phyloP scores from a whole-genome alignment of 2,113 vertebrate species.

The Hippocampus abdominalis region DNA sequence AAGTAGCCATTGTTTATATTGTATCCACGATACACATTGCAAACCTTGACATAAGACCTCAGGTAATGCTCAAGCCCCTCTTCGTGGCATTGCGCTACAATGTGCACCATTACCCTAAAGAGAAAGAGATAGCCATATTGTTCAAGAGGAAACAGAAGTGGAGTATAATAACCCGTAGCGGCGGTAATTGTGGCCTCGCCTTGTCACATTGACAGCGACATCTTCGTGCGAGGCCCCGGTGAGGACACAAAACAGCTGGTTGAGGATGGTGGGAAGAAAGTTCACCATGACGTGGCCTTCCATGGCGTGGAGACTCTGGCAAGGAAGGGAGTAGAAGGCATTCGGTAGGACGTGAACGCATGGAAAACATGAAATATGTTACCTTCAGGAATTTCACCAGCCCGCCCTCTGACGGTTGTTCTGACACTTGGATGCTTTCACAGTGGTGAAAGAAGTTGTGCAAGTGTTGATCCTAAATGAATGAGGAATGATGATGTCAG shows the following conservation, averaged over 20 bases:
- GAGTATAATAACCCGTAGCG: not conserved
- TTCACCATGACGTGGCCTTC: conserved; percentile 94
- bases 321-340: not conserved
- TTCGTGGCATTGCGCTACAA: conserved; percentile 97
- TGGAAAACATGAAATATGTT: conserved; percentile 2
- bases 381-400: conserved; percentile 98
- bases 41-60: conserved; percentile 93
- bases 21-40: not conserved
- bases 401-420: conserved; percentile 81
- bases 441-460: conserved; percentile 98
- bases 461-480: conserved; percentile 88
- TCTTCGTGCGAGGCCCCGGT: conserved; percentile 88
- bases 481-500: not conserved
- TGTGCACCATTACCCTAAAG: conserved; percentile 94
- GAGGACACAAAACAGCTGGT: conserved; percentile 92
- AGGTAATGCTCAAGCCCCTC: conserved; percentile 93
- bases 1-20: not conserved
- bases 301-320: conserved; percentile 92
- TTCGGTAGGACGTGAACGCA: conserved; percentile 10
- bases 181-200: conserved; percentile 59
- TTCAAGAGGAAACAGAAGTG: not conserved
- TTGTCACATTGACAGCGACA: conserved; percentile 92
- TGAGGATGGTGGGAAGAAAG: conserved; percentile 92
- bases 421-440: conserved; percentile 83
- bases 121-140: not conserved